Evolutionary conservation across 2,888 invertebrate genomes (phyloP).

Genomic region (Xylocampa areola): DNA sequence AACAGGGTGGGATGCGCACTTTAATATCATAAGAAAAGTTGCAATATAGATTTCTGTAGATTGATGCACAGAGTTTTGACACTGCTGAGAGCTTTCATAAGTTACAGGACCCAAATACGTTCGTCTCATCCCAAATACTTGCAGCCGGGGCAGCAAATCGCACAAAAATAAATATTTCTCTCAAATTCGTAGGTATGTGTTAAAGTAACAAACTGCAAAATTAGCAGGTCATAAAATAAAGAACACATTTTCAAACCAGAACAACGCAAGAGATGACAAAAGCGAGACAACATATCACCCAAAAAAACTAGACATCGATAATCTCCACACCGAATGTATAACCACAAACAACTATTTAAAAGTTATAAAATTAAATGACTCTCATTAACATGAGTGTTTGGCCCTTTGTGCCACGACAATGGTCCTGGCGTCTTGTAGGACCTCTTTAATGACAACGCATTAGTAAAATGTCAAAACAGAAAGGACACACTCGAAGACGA

Average conservation of each 20-base stretch:
- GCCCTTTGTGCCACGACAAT: slow-evolving; percentile 77
- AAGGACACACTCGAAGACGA: slow-evolving; percentile 81
- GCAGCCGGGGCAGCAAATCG: too few species aligned
- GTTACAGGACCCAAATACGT: too few species aligned
- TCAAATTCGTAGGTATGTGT: not conserved
- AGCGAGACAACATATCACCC: slow-evolving; percentile 40
- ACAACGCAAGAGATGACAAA: slow-evolving; percentile 46
- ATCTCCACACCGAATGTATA: slow-evolving; percentile 78
- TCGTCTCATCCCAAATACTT: too few species aligned
- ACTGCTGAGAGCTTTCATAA: too few species aligned
- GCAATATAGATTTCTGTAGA: too few species aligned
- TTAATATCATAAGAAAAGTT: too few species aligned
- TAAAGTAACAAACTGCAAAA: slow-evolving; percentile 8
- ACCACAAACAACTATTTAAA: slow-evolving; percentile 85
- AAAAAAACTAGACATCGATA: slow-evolving; percentile 68
- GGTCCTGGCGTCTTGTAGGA: slow-evolving; percentile 75
- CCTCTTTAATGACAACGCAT: slow-evolving; percentile 83
- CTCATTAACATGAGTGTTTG: slow-evolving; percentile 83
- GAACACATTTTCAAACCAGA: slow-evolving; percentile 10
- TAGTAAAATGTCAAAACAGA: slow-evolving; percentile 89
- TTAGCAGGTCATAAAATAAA: slow-evolving; percentile 1
- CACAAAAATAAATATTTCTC: too few species aligned
- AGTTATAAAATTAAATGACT: slow-evolving; percentile 85
- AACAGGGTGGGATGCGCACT: too few species aligned
- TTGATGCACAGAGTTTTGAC: too few species aligned